Evolutionary conservation across 92 coral and sea anemone species (phyloP), one percentile per base, ranked within the genome.

Genomic region (Pocillopora meandrina): DNA sequence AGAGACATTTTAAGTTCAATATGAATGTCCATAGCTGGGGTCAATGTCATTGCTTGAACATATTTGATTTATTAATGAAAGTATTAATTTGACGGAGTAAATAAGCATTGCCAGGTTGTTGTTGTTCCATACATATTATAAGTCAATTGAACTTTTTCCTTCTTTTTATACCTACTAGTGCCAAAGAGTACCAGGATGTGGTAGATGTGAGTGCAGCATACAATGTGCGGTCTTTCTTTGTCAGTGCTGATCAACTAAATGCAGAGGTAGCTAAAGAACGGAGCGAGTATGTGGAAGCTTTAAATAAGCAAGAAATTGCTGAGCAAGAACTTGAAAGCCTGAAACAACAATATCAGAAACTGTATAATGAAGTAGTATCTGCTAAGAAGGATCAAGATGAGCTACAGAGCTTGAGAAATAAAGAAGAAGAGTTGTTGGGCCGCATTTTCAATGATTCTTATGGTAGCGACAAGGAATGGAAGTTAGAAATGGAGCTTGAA

Each of bases 381-480:
- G 83, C 78, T 59, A 92, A 78, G 52, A 86, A 84, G 47, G 95
- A 93, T 61, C 77, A 75, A 18, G 93, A 89, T 16, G 89, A 90
- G 14, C 87, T 94, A 26, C 84, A 79, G 15, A 85, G 62, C 64
- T 72, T 88, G 65, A 55, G 82, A 52, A 33, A 18, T 10, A 90
- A 90, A 55, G 93, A 92, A 34, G 96, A 96, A 80, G 79, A 77
- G 17, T 77, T 88, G 12, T 83, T 96, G 20, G 93, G 98, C 63
- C 86, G 91, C 71, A 92, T 96, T 49, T 96, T 96, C 82, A 93
- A 93, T 85, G 98, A 95, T 19, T 90, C 91, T 34, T 96, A 96
- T 77, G 98, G 98, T 9, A 96, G 98, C 56, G 98, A 96, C 20
- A 85, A 79, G 59, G 98, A 96, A 62, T 95, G 92, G 92, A 93